phyloP scores from a whole-genome alignment of 2,888 invertebrate species.

The Philhelius pedissequus region DNA sequence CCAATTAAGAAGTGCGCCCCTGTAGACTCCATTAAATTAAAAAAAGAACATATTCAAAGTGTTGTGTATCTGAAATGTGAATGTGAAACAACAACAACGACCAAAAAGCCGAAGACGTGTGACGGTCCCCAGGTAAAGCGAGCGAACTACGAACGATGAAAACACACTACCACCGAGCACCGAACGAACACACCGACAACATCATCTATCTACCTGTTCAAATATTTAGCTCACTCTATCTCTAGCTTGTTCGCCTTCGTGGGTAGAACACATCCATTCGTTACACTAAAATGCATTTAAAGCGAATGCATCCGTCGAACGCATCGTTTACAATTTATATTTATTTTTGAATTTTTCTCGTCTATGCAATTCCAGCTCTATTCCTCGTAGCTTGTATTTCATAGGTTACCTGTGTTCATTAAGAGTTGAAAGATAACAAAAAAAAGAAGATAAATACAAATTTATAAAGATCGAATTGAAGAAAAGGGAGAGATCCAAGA shows the following conservation, averaged over 20 bases:
- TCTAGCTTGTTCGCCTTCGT: background rate
- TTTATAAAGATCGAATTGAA: background rate
- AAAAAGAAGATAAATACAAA: background rate
- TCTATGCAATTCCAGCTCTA: slow-evolving; percentile 2
- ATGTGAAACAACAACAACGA: background rate
- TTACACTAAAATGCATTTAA: slow-evolving; percentile 51
- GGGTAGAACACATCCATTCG: slow-evolving; percentile 52
- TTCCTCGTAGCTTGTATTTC: background rate
- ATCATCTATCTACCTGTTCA: background rate
- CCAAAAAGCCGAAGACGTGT: background rate
- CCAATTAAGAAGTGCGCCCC: background rate
- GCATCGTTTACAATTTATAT: slow-evolving; percentile 52
- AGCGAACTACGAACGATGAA: background rate
- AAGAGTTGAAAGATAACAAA: slow-evolving; percentile 13
- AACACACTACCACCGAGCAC: background rate
- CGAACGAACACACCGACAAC: background rate
- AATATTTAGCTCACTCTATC: background rate
- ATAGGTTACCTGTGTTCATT: slow-evolving; percentile 19
- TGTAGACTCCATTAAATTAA: background rate
- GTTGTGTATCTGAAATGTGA: background rate
- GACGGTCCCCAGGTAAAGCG: slow-evolving; percentile 8
- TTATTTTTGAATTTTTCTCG: slow-evolving; percentile 27
- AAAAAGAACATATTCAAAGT: background rate
- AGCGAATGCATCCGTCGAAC: slow-evolving; percentile 30
- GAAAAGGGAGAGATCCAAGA: background rate